phyloP scores from a whole-genome alignment of 2,888 invertebrate species.

The Lasiommata megera region DNA sequence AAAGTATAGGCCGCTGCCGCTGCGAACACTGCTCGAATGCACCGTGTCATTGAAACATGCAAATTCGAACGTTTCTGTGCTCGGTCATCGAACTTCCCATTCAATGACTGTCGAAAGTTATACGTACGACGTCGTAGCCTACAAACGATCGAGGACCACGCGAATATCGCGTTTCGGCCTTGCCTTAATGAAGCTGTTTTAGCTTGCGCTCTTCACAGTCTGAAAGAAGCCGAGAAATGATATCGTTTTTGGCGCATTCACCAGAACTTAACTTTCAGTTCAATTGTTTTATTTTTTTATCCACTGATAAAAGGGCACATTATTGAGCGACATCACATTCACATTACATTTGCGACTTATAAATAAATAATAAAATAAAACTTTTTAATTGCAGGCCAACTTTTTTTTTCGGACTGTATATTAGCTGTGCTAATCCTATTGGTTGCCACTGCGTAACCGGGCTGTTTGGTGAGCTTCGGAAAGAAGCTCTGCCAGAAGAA shows the following conservation, averaged over 20 bases:
- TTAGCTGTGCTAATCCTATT: too few relatives aligned
- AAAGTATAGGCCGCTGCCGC: constrained; percentile 67
- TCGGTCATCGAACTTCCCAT: constrained; percentile 73
- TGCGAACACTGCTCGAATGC: constrained; percentile 48
- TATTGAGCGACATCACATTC: too few relatives aligned
- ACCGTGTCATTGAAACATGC: constrained; percentile 79
- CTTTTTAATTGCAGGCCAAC: too few relatives aligned
- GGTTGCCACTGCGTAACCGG: too few relatives aligned
- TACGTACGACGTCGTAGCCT: constrained; percentile 60
- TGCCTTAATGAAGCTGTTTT: constrained; percentile 53
- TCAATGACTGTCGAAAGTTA: constrained; percentile 80
- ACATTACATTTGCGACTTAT: too few relatives aligned
- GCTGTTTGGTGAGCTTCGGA: too few relatives aligned
- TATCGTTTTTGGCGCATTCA: neutral
- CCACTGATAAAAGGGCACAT: neutral
- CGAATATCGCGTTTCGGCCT: constrained; percentile 55
- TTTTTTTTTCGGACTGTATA: too few relatives aligned
- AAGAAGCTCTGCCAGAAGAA: too few relatives aligned
- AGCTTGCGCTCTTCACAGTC: constrained; percentile 45
- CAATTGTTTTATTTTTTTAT: neutral
- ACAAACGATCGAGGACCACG: constrained; percentile 50
- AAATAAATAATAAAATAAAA: too few relatives aligned
- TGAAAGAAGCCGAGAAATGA: constrained; percentile 36
- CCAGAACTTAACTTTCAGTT: neutral
- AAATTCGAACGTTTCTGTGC: constrained; percentile 70